A percentile compares a stretch with the other conserved stretches of the same genome.
phyloP scores from a whole-genome alignment of 2,888 invertebrate genomes.

The Lithophane semibrunnea region DNA sequence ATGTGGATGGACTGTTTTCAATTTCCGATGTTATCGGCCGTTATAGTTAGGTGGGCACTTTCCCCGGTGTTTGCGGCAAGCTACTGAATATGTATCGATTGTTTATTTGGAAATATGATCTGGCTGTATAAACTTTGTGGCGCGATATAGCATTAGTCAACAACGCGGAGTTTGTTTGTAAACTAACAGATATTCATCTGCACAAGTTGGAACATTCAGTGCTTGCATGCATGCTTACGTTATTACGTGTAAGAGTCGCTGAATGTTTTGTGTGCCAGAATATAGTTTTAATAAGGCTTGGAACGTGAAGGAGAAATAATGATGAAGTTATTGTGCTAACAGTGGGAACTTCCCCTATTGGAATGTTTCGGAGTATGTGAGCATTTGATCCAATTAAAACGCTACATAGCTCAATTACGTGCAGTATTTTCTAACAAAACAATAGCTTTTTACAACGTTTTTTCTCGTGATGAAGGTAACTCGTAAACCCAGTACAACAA shows the following conservation, averaged over 20 bases:
- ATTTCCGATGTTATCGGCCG: constrained; percentile 65
- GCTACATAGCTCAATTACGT: constrained; percentile 37
- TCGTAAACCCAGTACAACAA: constrained; percentile 40
- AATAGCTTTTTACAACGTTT: constrained; percentile 12
- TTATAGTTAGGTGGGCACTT: constrained; percentile 63
- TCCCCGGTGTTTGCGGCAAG: constrained; percentile 63
- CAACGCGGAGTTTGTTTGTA: constrained; percentile 50
- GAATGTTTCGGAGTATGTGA: constrained; percentile 23
- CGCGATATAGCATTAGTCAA: constrained; percentile 41
- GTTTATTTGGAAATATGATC: constrained; percentile 64
- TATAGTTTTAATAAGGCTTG: constrained; percentile 51
- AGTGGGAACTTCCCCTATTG: constrained; percentile 20
- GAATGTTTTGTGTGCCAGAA: constrained; percentile 38
- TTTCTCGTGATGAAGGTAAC: constrained; percentile 37
- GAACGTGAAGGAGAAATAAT: constrained; percentile 30
- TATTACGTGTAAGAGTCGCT: constrained; percentile 19
- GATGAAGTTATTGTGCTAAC: constrained; percentile 27
- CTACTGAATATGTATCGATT: constrained; percentile 66
- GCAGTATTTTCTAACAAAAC: constrained; percentile 35
- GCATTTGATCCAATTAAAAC: constrained; percentile 40
- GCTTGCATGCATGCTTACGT: constrained; percentile 14
- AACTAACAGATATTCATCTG: constrained; percentile 35
- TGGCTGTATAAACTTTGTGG: constrained; percentile 47
- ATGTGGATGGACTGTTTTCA: constrained; percentile 65
- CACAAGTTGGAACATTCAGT: constrained; percentile 32